Percentiles rank a stretch among this genome's conserved stretches.
These are phyloP conservation scores for Polietes domitor DNA, from an alignment of 2,888 invertebrate genomes.

Conservation along the genomic window DNA sequence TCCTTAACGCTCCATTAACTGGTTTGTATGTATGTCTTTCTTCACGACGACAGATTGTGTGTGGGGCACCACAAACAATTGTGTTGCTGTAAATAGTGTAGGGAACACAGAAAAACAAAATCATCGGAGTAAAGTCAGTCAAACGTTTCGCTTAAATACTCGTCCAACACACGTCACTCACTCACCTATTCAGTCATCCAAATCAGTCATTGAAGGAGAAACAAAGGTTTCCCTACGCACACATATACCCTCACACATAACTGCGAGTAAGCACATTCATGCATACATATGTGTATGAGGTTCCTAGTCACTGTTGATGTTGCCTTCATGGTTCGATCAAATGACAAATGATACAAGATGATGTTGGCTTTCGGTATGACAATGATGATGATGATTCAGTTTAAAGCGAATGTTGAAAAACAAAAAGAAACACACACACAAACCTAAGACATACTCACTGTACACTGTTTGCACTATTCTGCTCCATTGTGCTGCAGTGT, in stretches of 20 bases:
- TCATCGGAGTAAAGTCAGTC: conserved; percentile 31
- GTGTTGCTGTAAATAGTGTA: not conserved
- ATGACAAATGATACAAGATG: conserved; percentile 67
- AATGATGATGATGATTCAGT: conserved; percentile 65
- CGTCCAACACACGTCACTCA: conserved; percentile 58
- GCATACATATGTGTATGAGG: not conserved
- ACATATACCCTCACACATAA: conserved; percentile 29
- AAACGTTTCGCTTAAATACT: conserved; percentile 50
- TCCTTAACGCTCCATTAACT: conserved; percentile 63
- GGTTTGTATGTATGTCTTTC: conserved; percentile 36
- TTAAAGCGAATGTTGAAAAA: conserved; percentile 58
- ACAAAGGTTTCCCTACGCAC: conserved; percentile 25
- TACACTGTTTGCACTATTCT: not conserved
- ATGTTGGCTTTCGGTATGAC: conserved; percentile 63
- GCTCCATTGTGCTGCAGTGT: conserved; percentile 44
- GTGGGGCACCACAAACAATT: conserved; percentile 6
- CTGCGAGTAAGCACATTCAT: conserved; percentile 24
- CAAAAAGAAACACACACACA: not conserved
- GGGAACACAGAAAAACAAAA: not conserved
- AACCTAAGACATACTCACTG: not conserved
- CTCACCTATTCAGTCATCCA: conserved; percentile 57
- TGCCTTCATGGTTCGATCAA: conserved; percentile 64
- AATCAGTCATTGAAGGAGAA: conserved; percentile 35
- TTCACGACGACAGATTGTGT: conserved; percentile 23
- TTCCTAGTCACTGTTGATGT: conserved; percentile 36